Conservation (phyloP, 2,888 invertebrate genomes). For the Bombylius major region DNA sequence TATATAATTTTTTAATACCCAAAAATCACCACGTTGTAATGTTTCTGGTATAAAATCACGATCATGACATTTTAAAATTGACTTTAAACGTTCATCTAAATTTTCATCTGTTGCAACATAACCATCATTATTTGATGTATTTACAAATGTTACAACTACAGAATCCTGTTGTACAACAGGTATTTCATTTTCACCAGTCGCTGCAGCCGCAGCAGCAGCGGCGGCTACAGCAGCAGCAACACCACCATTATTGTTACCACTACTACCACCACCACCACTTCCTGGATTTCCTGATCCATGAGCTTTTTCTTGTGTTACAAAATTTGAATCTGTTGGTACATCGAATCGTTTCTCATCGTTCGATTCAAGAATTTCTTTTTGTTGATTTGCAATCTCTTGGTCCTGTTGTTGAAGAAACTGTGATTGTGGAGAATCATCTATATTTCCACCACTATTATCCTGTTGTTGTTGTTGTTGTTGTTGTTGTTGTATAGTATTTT, state of each 20-base stretch:
- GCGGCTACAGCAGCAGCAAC: background rate
- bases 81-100: slow-evolving; percentile 33
- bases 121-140: slow-evolving; percentile 27
- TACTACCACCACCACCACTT: background rate
- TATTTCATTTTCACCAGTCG: background rate
- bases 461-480: slow-evolving; percentile 1
- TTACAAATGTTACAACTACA: slow-evolving; percentile 19
- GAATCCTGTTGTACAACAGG: slow-evolving; percentile 1
- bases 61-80: slow-evolving; percentile 48
- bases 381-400: background rate
- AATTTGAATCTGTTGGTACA: slow-evolving; percentile 17
- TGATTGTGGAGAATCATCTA: background rate
- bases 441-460: background rate
- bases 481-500: background rate
- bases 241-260: background rate
- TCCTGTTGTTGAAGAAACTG: background rate
- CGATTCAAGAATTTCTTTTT: slow-evolving; percentile 3
- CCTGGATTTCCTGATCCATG: background rate
- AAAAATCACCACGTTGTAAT: slow-evolving; percentile 66
- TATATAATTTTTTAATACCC: slow-evolving; percentile 81
- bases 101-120: slow-evolving; percentile 33
- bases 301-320: slow-evolving; percentile 2
- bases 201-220: background rate
- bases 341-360: slow-evolving; percentile 19
- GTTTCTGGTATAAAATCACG: slow-evolving; percentile 46